Conservation (phyloP, 37 sponge, comb jelly and placozoan species). For the Theonella swinhoei region DNA sequence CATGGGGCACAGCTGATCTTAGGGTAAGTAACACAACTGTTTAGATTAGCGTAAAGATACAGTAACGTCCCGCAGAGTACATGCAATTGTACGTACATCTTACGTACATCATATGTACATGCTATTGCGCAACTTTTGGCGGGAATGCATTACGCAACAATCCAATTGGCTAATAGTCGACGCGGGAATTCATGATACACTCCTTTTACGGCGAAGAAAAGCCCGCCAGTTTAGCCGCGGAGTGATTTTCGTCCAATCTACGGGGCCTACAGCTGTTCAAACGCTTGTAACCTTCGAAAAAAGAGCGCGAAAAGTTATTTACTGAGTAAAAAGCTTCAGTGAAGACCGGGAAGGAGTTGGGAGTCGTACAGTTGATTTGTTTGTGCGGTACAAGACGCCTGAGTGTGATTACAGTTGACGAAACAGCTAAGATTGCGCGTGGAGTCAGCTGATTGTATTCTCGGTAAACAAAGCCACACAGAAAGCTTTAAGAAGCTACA, state of each 20-base stretch:
- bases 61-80: too few relatives aligned
- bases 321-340: conserved; percentile 31
- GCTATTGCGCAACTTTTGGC: too few relatives aligned
- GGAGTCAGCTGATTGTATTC: conserved; percentile 53
- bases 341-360: neutral
- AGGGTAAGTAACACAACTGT: too few relatives aligned
- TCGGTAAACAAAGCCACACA: conserved; percentile 24
- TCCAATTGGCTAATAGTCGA: conserved; percentile 3
- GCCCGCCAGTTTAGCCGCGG: neutral
- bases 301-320: conserved; percentile 35
- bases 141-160: neutral
- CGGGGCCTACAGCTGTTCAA: conserved; percentile 11
- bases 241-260: neutral
- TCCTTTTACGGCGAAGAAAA: neutral
- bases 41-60: too few relatives aligned
- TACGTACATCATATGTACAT: too few relatives aligned
- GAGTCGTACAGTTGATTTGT: neutral
- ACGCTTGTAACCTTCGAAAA: neutral
- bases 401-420: too few relatives aligned
- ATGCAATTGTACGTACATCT: too few relatives aligned
- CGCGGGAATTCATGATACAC: neutral
- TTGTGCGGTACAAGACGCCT: neutral
- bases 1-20: too few relatives aligned
- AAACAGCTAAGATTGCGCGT: neutral
- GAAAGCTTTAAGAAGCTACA: neutral